Evolutionary conservation across 2,888 invertebrate genomes (phyloP), one percentile per base, ranked within the genome.

Genomic region (Coleophora flavipennella): DNA sequence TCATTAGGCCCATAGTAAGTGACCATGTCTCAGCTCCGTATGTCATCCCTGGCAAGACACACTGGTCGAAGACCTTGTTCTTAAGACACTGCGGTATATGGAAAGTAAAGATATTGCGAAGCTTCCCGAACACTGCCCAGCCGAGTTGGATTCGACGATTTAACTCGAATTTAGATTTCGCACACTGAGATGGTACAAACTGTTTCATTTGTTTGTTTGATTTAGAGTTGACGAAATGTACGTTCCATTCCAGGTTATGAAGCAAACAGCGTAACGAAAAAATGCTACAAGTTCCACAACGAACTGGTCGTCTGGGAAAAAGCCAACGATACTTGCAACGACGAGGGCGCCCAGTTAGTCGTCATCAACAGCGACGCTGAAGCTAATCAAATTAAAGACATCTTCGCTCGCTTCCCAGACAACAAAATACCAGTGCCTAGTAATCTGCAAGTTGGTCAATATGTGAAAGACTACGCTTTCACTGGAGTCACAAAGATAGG

Each of bases 211-310:
- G n/a, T n/a, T n/a, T n/a, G n/a, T n/a, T n/a, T n/a, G n/a, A n/a
- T n/a, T n/a, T n/a, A n/a, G n/a, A n/a, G n/a, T n/a, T n/a, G n/a
- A n/a, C n/a, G n/a, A n/a, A 20, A 4, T 20, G 3, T 4, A 20
- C 20, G 6, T 12, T 38, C 10, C 8, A n/a, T 26, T 31, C 13
- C 33, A 40, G 28, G 27, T 31, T 35, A 42, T 29, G 2, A 25
- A 8, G 9, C 35, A 9, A 8, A 33, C 27, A 33, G 13, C 10
- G 10, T 13, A 8, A 40, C 40, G 2, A 44, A 48, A 2, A 49
- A 47, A 31, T 56, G 56, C 36, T 56, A 56, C 45, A 56, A 56
- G 44, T 49, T 56, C 45, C 51, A 56, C 40, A 25, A 29, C 1
- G 20, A 12, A 6, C 46, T 44, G 1, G 37, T 38, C 10, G 42